These are phyloP conservation scores for Ctenopoma kingsleyae DNA, from an alignment of 2,797 vertebrate genomes.

Conservation along the genomic window DNA sequence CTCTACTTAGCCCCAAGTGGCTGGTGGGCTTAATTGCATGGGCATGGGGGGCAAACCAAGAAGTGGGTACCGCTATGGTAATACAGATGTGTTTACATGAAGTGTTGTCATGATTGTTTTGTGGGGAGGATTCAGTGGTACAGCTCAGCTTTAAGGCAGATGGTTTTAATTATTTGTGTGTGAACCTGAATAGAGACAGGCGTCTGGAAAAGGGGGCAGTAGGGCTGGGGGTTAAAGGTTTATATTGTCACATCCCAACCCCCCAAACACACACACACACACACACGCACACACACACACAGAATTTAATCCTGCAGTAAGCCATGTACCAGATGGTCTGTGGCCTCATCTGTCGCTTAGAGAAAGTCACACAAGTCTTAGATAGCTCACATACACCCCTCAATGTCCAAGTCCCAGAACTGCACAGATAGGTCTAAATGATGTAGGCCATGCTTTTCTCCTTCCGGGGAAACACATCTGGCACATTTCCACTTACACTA, in stretches of 20 bases:
- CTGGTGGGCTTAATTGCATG: conserved; percentile 31
- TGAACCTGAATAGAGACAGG: conserved; percentile 57
- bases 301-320: conserved; percentile 77
- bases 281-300: conserved; percentile 35
- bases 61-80: conserved; percentile 3
- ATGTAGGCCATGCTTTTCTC: conserved; percentile 51
- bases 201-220: conserved; percentile 54
- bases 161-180: conserved; percentile 82
- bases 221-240: conserved; percentile 78
- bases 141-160: conserved; percentile 68
- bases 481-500: conserved; percentile 62
- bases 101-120: conserved; percentile 45
- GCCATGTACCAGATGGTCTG: conserved; percentile 81
- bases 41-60: conserved; percentile 9
- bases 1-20: conserved; percentile 24
- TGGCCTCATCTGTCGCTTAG: conserved; percentile 73
- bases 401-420: conserved; percentile 66
- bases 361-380: conserved; percentile 64
- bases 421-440: conserved; percentile 49
- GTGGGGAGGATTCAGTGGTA: conserved; percentile 53
- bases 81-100: conserved; percentile 16
- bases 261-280: conserved; percentile 25
- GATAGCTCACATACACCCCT: conserved; percentile 76
- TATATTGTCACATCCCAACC: conserved; percentile 68
- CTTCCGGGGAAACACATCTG: conserved; percentile 67